A percentile compares a stretch with the other conserved stretches of the same genome.
phyloP scores from a whole-genome alignment of 2,888 invertebrate species.

The Lingula anatina region DNA sequence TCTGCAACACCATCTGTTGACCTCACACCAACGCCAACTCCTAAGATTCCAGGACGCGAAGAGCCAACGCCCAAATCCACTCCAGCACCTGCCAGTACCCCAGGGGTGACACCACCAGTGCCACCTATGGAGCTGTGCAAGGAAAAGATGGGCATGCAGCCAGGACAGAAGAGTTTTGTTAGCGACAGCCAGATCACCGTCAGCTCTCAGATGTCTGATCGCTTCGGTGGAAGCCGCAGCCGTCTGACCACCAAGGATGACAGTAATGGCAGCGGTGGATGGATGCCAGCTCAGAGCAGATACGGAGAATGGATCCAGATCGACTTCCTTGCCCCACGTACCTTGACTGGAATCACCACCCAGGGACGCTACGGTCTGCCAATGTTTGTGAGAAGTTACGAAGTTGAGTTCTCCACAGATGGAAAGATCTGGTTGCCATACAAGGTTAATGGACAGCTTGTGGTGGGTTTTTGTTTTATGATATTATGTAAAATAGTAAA shows the following conservation, averaged over 20 bases:
- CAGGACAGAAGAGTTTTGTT: neutral
- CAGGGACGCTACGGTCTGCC: neutral
- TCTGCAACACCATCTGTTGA: no score
- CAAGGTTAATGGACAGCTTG: neutral
- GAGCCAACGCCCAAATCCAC: no score
- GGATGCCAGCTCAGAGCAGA: neutral
- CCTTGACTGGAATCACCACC: neutral
- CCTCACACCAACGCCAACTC: no score
- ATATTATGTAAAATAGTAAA: no score
- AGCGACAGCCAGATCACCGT: neutral
- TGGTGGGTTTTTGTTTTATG: no score
- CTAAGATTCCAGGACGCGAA: no score
- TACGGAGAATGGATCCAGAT: neutral
- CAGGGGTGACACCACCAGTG: no score
- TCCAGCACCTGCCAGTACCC: no score
- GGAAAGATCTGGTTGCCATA: neutral
- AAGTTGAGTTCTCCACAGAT: neutral
- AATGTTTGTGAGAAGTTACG: neutral
- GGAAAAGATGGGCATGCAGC: neutral
- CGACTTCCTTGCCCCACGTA: neutral
- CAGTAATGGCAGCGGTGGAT: neutral
- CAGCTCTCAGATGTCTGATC: constrained; percentile 25
- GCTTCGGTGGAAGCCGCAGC: constrained; percentile 52
- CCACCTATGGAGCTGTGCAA: neutral
- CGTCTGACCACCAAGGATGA: constrained; percentile 42